Evolutionary conservation across 2,797 vertebrate species (phyloP).

Genomic region (Lithobates sylvaticus): DNA sequence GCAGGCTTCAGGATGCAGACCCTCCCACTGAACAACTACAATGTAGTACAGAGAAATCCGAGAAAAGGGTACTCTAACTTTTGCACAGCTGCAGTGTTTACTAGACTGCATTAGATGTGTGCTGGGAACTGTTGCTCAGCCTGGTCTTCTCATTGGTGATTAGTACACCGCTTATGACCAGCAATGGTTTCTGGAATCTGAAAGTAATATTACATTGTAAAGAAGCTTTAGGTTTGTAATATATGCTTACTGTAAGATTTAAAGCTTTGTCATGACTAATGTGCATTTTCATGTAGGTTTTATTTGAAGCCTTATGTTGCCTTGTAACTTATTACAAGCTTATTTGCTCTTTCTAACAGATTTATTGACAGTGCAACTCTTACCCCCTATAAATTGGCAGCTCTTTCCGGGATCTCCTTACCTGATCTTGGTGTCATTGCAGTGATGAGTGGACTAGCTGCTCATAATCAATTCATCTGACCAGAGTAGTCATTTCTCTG

Average conservation of each 20-base stretch:
- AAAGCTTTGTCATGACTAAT: neutral
- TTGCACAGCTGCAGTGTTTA: too few species aligned
- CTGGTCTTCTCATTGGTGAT: too few species aligned
- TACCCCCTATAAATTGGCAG: neutral
- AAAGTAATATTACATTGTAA: too few species aligned
- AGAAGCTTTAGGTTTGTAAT: neutral
- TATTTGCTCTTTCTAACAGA: neutral
- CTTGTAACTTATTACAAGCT: neutral
- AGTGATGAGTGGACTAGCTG: neutral
- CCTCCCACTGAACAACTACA: too few species aligned
- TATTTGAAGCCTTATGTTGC: neutral
- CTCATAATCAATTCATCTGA: neutral
- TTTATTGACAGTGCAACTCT: neutral
- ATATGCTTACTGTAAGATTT: neutral
- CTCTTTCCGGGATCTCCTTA: conserved; percentile 18
- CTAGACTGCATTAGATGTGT: too few species aligned
- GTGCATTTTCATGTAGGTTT: neutral
- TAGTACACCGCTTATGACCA: too few species aligned
- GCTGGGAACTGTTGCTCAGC: too few species aligned
- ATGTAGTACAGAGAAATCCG: too few species aligned
- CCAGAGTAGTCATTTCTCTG: neutral
- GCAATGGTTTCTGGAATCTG: too few species aligned
- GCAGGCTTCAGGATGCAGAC: too few species aligned
- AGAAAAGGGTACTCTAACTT: too few species aligned
- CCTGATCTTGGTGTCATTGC: conserved; percentile 5